These are phyloP conservation scores for Hydrocynus forskahlii DNA, from an alignment of 2,797 vertebrate genomes.

Conservation along the genomic window DNA sequence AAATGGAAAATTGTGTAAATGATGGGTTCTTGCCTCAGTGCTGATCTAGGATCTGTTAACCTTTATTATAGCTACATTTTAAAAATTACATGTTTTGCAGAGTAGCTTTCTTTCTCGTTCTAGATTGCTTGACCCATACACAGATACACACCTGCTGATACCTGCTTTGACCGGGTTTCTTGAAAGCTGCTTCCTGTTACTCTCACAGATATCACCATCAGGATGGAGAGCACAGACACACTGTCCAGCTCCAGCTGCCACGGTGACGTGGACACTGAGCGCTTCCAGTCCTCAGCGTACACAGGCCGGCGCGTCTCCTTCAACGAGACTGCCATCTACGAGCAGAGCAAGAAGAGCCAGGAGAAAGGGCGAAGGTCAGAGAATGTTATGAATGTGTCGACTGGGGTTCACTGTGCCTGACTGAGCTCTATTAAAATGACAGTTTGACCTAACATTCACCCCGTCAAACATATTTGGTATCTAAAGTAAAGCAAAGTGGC, in stretches of 20 bases:
- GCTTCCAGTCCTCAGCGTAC: slow-evolving; percentile 86
- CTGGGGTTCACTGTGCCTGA: neutral
- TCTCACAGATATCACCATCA: slow-evolving; percentile 85
- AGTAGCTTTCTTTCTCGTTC: neutral
- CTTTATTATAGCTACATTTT: neutral
- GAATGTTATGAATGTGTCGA: neutral
- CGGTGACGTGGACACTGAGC: slow-evolving; percentile 82
- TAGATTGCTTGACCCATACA: neutral
- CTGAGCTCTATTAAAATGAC: neutral
- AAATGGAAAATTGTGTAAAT: neutral
- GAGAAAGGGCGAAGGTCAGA: slow-evolving; percentile 91
- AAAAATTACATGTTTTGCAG: neutral
- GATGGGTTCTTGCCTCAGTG: neutral
- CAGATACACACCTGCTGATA: no score
- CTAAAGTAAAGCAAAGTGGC: no score
- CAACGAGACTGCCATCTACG: slow-evolving; percentile 92
- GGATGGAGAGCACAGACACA: slow-evolving; percentile 87
- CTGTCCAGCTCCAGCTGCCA: slow-evolving; percentile 82
- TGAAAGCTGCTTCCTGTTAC: slow-evolving; percentile 25
- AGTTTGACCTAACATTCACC: no score
- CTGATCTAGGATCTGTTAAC: neutral
- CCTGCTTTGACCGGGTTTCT: neutral
- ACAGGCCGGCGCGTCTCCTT: slow-evolving; percentile 93
- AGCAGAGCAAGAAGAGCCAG: slow-evolving; percentile 86
- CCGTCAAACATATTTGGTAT: no score